A percentile compares a stretch with the other conserved stretches of the same genome.
Conservation (phyloP, 2,888 invertebrate species). For the Campoletis raptor region DNA sequence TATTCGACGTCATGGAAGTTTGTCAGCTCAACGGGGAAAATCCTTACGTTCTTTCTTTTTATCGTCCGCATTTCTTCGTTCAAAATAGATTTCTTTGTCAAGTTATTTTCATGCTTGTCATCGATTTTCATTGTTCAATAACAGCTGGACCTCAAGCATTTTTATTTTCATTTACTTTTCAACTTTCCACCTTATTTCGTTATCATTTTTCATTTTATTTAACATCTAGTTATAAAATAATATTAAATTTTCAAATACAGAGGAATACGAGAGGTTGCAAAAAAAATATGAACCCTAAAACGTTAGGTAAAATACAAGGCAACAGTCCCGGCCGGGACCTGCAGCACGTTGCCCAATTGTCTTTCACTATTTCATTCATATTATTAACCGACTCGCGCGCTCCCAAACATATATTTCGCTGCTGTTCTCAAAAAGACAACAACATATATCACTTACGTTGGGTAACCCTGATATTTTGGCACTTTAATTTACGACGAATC, state of each 20-base stretch:
- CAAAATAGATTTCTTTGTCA: not conserved
- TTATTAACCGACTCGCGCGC: conserved; percentile 69
- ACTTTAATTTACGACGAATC: not conserved
- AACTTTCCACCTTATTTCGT: not conserved
- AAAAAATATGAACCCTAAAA: not conserved
- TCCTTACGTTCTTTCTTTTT: not conserved
- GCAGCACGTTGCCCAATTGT: conserved; percentile 61
- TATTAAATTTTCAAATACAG: not conserved
- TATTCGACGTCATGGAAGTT: conserved; percentile 15
- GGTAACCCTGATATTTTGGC: conserved; percentile 28
- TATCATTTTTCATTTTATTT: not conserved
- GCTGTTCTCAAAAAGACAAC: not conserved
- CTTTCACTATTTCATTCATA: conserved; percentile 75
- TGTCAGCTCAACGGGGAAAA: not conserved
- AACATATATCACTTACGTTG: not conserved
- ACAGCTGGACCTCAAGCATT: not conserved
- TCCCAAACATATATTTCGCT: conserved; percentile 12
- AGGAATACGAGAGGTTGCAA: not conserved
- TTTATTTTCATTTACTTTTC: not conserved
- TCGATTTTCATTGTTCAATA: not conserved
- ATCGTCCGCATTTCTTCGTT: not conserved
- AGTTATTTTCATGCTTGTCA: not conserved
- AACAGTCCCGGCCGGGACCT: conserved; percentile 29
- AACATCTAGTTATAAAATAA: not conserved
- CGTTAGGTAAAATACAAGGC: not conserved